These are phyloP conservation scores for Apodemus agrarius DNA, from an alignment of 2,797 vertebrate genomes.

Conservation along the genomic window DNA sequence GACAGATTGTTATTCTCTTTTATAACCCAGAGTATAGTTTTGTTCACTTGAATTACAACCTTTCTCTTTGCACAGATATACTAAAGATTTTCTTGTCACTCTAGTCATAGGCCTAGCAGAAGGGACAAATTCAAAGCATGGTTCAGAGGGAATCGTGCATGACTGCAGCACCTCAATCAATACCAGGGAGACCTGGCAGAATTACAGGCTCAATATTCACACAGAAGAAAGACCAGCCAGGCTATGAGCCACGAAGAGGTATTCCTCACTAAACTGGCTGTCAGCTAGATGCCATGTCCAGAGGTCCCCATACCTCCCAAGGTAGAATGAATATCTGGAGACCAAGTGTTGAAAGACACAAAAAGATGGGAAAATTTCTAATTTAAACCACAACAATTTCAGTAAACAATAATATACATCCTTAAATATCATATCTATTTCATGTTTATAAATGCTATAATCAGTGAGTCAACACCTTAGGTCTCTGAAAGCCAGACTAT, in stretches of 20 bases:
- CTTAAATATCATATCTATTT: background rate
- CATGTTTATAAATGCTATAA: background rate
- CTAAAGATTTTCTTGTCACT: background rate
- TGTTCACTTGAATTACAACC: background rate
- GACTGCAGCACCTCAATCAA: background rate
- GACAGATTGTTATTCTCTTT: background rate
- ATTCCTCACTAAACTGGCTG: background rate
- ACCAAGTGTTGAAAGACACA: background rate
- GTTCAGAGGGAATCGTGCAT: background rate
- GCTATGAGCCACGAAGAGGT: background rate
- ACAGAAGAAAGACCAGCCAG: background rate
- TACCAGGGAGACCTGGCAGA: background rate
- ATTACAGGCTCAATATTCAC: background rate
- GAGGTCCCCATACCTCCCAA: background rate
- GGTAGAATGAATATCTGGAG: background rate
- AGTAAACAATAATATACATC: background rate
- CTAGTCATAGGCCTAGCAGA: background rate
- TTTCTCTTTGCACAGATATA: background rate
- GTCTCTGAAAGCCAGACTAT: background rate
- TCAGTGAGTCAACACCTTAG: background rate
- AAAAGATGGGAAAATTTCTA: background rate
- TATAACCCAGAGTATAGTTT: background rate
- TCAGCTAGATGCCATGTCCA: background rate
- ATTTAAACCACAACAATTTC: background rate
- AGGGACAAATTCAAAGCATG: background rate